Conservation (phyloP, 2,888 invertebrate species). For the Cheilosia pagana region DNA sequence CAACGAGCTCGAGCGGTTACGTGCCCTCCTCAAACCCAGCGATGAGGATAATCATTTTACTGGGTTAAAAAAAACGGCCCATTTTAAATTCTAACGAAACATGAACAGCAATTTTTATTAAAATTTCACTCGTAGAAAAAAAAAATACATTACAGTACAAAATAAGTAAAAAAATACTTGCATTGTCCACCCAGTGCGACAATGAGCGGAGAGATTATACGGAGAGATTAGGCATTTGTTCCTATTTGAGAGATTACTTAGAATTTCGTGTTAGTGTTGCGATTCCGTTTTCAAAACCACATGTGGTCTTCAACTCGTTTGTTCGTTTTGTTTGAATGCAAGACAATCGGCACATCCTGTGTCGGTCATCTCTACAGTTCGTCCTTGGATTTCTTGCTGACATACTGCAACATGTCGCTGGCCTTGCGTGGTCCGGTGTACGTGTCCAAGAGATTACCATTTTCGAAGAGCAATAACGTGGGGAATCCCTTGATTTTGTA, state of each 20-base stretch:
- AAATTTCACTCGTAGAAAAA: conserved; percentile 24
- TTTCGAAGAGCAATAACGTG: conserved; percentile 87
- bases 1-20: no score
- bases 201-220: neutral
- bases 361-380: conserved; percentile 40
- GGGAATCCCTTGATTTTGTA: conserved; percentile 88
- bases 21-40: no score
- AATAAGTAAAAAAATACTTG: conserved; percentile 53
- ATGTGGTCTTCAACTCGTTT: neutral
- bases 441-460: conserved; percentile 84
- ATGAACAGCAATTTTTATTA: conserved; percentile 41
- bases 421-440: conserved; percentile 86
- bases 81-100: conserved; percentile 17
- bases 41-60: neutral
- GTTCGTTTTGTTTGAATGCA: conserved; percentile 40
- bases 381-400: conserved; percentile 55
- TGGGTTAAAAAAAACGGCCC: neutral
- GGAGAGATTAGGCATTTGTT: conserved; percentile 3
- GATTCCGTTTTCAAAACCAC: neutral
- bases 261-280: neutral
- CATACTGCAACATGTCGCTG: conserved; percentile 83
- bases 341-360: neutral
- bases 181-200: conserved; percentile 2
- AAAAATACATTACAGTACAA: conserved; percentile 13
- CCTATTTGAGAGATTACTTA: conserved; percentile 5